A percentile compares a stretch with the other conserved stretches of the same genome.
Conservation (phyloP, 2,888 invertebrate genomes). For the Glyphotaelius pellucidus region DNA sequence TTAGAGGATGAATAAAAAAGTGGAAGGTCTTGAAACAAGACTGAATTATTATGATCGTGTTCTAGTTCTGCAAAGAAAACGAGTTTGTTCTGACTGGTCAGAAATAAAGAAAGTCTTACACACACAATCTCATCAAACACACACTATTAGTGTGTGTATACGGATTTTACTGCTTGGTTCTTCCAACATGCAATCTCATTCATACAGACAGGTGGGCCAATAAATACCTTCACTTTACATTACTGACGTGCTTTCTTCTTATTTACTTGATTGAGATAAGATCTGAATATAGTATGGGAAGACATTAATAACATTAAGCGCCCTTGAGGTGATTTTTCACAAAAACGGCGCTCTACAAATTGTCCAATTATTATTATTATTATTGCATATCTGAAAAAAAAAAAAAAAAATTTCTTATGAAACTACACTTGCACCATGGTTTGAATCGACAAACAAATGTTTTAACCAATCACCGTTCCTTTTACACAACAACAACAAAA, state of each 20-base stretch:
- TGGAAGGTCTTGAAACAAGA: background rate
- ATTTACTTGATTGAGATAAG: background rate
- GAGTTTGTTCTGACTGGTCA: constrained; percentile 31
- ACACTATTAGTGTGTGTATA: background rate
- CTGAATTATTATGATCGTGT: background rate
- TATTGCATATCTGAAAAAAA: no score
- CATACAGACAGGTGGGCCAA: background rate
- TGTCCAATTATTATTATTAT: no score
- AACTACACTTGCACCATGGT: no score
- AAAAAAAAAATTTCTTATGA: no score
- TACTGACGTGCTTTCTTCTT: background rate
- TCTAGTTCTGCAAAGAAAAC: constrained; percentile 29
- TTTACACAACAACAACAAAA: no score
- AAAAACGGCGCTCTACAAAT: no score
- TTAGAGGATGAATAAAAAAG: background rate
- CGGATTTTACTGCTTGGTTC: background rate
- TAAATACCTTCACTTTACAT: background rate
- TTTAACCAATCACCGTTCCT: no score
- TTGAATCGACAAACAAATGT: no score
- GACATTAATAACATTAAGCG: no score
- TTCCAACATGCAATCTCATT: constrained; percentile 23
- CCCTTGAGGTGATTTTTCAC: no score
- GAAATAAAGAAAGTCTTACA: constrained; percentile 34
- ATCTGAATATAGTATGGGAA: background rate
- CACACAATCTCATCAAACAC: constrained; percentile 23